Base-by-base conservation (phyloP, 2,888 invertebrate genomes). In the Rotaria macrura region DNA sequence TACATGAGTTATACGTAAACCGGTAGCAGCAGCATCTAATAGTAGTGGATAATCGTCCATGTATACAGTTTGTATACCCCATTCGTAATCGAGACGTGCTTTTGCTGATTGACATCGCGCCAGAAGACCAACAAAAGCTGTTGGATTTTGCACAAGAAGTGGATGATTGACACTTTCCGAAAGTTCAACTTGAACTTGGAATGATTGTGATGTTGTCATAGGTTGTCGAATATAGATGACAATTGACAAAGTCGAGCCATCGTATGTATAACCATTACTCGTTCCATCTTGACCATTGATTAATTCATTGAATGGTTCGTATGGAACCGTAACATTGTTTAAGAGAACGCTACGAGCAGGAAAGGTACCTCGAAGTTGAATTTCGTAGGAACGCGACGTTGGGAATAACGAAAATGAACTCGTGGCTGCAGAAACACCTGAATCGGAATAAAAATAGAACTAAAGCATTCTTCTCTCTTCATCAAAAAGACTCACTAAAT, bases 21-120 rank as follows among this genome's bases (percentile, higher is more conserved):
- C 79, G 9, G 79, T 79, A 7, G 79, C 40, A 43, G 79, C 79
- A n/a, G 79, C 79, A 43, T 43, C 40, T 79, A 79, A 79, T 79
- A 79, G n/a, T n/a, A 43, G n/a, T 25, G 79, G 79, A 79, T 79
- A 79, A 79, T 79, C 79, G 43, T 79, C 79, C 43, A 43, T 40
- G 14, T 12, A 79, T n/a, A 79, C 79, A 2, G 79, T 79, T 79
- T n/a, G 23, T 3, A 79, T n/a, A 79, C 79, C 79, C 79, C 79
- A 79, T 43, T 79, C 43, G n/a, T 79, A 40, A n/a, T 79, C 79
- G n/a, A 79, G 43, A 17, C 25, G 79, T n/a, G 79, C 79, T 43
- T 79, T 79, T 43, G n/a, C 43, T 54, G 72, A 72, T n/a, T 47
- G 29, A 83, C 25, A 29, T 34, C 84, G 47, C 38, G 74, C 43